Percentiles rank a stretch among this genome's conserved stretches.
These are phyloP conservation scores for Achroia grisella DNA, from an alignment of 1,140 invertebrate genomes.

Conservation along the genomic window DNA sequence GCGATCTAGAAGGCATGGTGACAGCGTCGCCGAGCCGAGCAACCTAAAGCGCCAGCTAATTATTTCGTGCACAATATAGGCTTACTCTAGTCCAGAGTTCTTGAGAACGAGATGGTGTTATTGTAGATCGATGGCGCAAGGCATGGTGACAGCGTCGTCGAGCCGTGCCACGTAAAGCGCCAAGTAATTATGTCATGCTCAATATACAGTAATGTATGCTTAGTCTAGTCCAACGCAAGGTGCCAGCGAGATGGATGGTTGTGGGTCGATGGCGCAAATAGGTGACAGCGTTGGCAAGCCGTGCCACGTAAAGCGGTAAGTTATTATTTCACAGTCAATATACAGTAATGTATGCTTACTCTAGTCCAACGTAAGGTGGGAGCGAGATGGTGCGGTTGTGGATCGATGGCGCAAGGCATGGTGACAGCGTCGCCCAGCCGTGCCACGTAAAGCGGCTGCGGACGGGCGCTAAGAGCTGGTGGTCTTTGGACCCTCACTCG, in stretches of 20 bases:
- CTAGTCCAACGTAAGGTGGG: constrained; percentile 90
- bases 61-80: too few species aligned
- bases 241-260: constrained; percentile 82
- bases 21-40: too few species aligned
- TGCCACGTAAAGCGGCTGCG: constrained; percentile 86
- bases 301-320: constrained; percentile 87
- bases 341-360: constrained; percentile 73
- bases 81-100: too few species aligned
- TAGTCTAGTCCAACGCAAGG: constrained; percentile 93
- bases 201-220: constrained; percentile 20
- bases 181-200: too few species aligned
- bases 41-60: too few species aligned
- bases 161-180: constrained; percentile 87
- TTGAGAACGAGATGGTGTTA: constrained; percentile 83
- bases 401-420: constrained; percentile 88
- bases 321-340: too few species aligned
- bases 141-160: constrained; percentile 87
- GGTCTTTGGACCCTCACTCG: constrained; percentile 92
- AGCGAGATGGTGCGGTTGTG: constrained; percentile 81
- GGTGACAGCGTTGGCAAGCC: constrained; percentile 85
- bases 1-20: too few species aligned
- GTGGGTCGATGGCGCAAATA: constrained; percentile 83
- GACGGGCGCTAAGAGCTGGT: constrained; percentile 83
- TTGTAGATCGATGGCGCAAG: constrained; percentile 86
- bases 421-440: constrained; percentile 87